Base-by-base conservation (phyloP, 2,797 vertebrate species). In the Enteromius thamalakanensis region DNA sequence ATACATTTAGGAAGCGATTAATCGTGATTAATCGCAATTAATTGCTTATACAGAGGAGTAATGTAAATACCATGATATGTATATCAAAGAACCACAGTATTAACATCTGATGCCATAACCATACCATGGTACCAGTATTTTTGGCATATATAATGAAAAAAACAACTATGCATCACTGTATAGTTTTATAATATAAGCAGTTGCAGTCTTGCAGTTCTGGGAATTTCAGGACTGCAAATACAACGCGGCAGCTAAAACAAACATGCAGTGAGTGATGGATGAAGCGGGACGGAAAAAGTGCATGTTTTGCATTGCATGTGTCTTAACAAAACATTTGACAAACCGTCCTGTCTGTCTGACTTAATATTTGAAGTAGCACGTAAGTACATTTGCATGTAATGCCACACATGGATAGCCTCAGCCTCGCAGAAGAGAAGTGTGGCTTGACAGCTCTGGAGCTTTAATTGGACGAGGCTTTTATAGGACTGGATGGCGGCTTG, bases 311-410 rank as follows among this genome's bases (percentile, higher is more conserved):
- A 91, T 87, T 75, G 88, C 87, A 90, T 90, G 90, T 87, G 88
- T 92, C 91, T 90, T 87, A 26, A 85, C 87, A 89, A 91, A 58
- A 91, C 91, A 92, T 91, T 89, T 93, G 92, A 94, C 93, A 93
- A 92, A 94, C 92, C 88, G 83, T 79, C 45, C 77, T 82, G 74
- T 84, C 74, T 77, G 78, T 76, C 83, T 80, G 67, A 70, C 70
- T 71, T 86, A 82, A 85, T 79, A 86, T 87, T 86, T 88, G 72
- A 88, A 79, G 81, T 76, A 62, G 51, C 78, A 78, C 80, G 87
- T 84, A 83, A 86, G 80, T 80, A 84, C 45, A 85, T 82, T 86
- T 88, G 84, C 87, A 82, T 87, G 85, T 80, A 85, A 80, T 82
- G 67, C 75, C 86, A 88, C 84, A 79, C 86, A 80, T 84, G 76